Evolutionary conservation across 2,888 invertebrate species (phyloP), one percentile per base, ranked within the genome.

Genomic region (Eurytoma adleriae): DNA sequence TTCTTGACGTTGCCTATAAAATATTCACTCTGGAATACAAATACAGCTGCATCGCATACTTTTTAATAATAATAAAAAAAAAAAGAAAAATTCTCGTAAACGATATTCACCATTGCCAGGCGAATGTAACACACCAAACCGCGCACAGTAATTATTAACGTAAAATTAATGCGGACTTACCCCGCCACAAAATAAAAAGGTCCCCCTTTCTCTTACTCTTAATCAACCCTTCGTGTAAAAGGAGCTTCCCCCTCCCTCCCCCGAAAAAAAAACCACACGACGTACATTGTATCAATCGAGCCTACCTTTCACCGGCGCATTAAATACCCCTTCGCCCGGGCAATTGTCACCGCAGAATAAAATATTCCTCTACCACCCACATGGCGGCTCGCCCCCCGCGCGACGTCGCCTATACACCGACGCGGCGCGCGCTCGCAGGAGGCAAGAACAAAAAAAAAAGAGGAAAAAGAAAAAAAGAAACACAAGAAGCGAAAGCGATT

Each of bases 391-490:
- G 54, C 69, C 71, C 30, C 40, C 3, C 40, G 70, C 71, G 70
- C 71, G 59, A 30, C 57, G 64, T 71, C 48, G 52, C 13, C 24
- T 69, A 56, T 62, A 57, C 30, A 48, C 20, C 40, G 12, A 16
- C 12, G 13, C 16, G 18, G 10, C 27, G 48, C 56, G 3, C 48
- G n/a, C 4, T 2, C 16, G 16, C 3, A 30, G 54, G 40, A 30
- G 30, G 59, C 54, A 72, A 20, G 24, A 24, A 2, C 24, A 24
- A 24, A 24, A 24, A 24, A 24, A 24, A 24, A 24, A 2, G 24
- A 48, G 30, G 57, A 14, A 56, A 68, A 62, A 54, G 78, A 82
- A 62, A 81, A 56, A 81, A 71, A 64, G 66, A 66, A 80, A 16
- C 70, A 24, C 69, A 20, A 56, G 62, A 64, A 48, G 40, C 27